A percentile compares a stretch with the other conserved stretches of the same genome.
These are phyloP conservation scores for Marronus borbonicus DNA, from an alignment of 2,888 invertebrate species.

Conservation along the genomic window DNA sequence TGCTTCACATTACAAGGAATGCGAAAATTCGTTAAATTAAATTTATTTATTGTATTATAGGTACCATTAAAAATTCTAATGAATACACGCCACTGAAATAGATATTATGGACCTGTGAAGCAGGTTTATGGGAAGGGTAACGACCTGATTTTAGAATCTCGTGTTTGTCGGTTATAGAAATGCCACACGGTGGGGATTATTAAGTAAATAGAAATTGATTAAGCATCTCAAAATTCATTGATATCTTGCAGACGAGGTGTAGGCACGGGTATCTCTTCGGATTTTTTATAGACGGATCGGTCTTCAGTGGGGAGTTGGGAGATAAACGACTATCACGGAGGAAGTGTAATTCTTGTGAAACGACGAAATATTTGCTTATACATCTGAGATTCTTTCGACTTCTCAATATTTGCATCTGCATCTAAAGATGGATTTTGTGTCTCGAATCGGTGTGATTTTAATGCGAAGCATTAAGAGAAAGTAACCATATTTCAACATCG, in stretches of 20 bases:
- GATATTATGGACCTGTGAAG: slow-evolving; percentile 63
- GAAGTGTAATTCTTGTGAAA: slow-evolving; percentile 18
- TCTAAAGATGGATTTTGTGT: background rate
- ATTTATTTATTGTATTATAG: slow-evolving; percentile 42
- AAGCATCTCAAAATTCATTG: slow-evolving; percentile 57
- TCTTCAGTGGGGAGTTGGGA: background rate
- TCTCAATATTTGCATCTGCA: slow-evolving; percentile 4
- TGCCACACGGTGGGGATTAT: slow-evolving; percentile 57
- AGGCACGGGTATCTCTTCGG: background rate
- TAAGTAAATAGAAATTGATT: slow-evolving; percentile 56
- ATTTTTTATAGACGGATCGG: slow-evolving; percentile 10
- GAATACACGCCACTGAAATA: slow-evolving; percentile 61
- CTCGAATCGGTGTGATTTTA: too few species aligned
- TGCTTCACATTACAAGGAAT: too few species aligned
- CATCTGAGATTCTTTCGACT: background rate
- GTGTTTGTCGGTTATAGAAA: slow-evolving; percentile 65
- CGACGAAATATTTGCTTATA: slow-evolving; percentile 18
- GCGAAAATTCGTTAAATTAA: background rate
- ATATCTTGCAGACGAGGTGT: slow-evolving; percentile 44
- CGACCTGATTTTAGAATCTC: slow-evolving; percentile 65
- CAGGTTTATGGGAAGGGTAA: slow-evolving; percentile 64
- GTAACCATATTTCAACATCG: slow-evolving; percentile 7
- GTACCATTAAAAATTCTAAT: slow-evolving; percentile 32
- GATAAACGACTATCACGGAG: slow-evolving; percentile 24
- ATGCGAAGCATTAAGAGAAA: too few species aligned